These are phyloP conservation scores for Parazoanthus darwini DNA, from an alignment of 92 coral and sea anemone genomes.

Conservation along the genomic window DNA sequence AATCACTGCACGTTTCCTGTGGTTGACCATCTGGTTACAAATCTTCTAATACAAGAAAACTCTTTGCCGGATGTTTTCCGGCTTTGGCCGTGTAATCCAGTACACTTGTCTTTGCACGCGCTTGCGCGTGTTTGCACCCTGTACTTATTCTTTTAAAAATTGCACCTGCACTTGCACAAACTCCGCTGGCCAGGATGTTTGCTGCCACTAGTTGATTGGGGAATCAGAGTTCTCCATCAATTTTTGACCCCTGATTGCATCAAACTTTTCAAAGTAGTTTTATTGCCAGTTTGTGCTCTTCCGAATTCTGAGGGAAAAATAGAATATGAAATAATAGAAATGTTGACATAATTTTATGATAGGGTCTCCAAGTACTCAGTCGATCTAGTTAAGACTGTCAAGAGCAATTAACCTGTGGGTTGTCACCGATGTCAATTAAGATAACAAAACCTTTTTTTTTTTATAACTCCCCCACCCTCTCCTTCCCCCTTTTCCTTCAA, in stretches of 20 bases:
- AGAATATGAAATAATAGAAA: neutral
- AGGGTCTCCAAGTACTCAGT: neutral
- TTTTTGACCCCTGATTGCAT: neutral
- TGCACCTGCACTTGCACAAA: slow-evolving; percentile 35
- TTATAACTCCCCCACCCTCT: slow-evolving; percentile 8
- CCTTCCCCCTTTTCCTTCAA: slow-evolving; percentile 12
- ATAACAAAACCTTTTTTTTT: neutral
- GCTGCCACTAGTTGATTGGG: neutral
- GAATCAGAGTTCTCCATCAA: too few relatives aligned
- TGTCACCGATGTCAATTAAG: neutral
- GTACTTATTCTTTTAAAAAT: neutral
- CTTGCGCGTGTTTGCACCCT: neutral
- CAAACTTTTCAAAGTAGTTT: neutral
- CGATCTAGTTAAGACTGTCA: neutral
- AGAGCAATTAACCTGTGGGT: neutral
- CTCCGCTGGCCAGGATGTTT: neutral
- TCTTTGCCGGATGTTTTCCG: neutral
- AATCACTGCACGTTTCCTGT: slow-evolving; percentile 35
- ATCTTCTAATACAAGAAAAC: neutral
- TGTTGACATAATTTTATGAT: neutral
- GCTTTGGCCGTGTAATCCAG: neutral
- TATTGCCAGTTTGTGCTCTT: neutral
- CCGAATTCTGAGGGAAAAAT: too few relatives aligned
- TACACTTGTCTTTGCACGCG: neutral
- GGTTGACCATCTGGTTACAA: slow-evolving; percentile 1